These are phyloP conservation scores for Mobula hypostoma DNA, from an alignment of 2,113 vertebrate species.

Conservation along the genomic window DNA sequence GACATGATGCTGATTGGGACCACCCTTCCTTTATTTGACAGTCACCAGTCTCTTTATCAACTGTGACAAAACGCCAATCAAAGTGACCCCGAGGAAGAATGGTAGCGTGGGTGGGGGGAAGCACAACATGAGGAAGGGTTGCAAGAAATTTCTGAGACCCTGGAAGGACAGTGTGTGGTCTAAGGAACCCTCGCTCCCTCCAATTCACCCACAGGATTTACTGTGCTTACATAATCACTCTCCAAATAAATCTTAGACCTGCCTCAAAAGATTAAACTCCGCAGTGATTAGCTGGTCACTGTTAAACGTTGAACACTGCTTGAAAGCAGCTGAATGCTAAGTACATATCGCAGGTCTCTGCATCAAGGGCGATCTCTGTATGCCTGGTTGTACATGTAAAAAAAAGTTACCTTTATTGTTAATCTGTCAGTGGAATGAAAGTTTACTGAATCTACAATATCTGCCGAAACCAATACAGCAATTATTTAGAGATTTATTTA, in stretches of 20 bases:
- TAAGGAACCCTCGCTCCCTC: neutral
- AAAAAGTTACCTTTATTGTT: neutral
- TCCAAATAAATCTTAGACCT: neutral
- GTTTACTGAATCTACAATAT: neutral
- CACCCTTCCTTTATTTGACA: slow-evolving; percentile 16
- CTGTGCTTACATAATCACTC: neutral
- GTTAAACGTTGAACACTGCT: neutral
- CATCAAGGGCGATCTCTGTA: neutral
- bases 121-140: neutral
- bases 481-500: no score
- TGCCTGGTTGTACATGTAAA: neutral
- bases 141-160: neutral
- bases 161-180: slow-evolving; percentile 11
- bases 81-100: neutral
- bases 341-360: no score
- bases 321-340: slow-evolving; percentile 17
- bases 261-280: neutral
- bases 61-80: slow-evolving; percentile 26
- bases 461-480: neutral
- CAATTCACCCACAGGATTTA: neutral
- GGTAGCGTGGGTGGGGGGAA: neutral
- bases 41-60: slow-evolving; percentile 25
- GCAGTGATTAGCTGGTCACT: neutral
- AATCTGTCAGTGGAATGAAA: neutral
- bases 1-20: neutral